Percentiles rank a stretch among this genome's conserved stretches.
Evolutionary conservation across 2,113 vertebrate genomes (phyloP).

Genomic region (Megatriorchis doriae): DNA sequence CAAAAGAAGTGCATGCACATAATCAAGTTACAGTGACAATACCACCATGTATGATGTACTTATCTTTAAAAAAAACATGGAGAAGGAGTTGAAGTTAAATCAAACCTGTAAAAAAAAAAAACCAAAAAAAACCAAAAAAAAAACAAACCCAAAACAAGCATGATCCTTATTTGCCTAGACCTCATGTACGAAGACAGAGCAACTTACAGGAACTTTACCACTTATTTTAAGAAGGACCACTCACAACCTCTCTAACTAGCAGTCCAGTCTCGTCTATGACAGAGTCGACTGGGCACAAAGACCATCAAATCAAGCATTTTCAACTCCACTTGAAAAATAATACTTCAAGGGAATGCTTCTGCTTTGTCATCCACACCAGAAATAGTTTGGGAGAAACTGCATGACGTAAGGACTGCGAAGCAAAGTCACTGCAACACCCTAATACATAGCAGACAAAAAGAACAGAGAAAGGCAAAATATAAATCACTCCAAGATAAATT

Average conservation of each 20-base stretch:
- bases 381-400: not conserved
- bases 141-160: too few species aligned
- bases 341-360: not conserved
- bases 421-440: not conserved
- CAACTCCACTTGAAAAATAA: not conserved
- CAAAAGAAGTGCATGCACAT: not conserved
- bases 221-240: not conserved
- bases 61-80: not conserved
- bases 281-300: not conserved
- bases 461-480: not conserved
- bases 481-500: not conserved
- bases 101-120: not conserved
- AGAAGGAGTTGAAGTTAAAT: not conserved
- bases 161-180: not conserved
- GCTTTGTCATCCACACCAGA: not conserved
- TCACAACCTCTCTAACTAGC: not conserved
- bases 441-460: not conserved
- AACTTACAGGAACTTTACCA: not conserved
- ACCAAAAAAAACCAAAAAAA: too few species aligned
- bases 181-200: not conserved
- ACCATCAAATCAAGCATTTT: not conserved
- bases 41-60: not conserved
- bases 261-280: not conserved
- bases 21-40: not conserved
- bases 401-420: not conserved